These are phyloP conservation scores for Copsychus sechellarum DNA, from an alignment of 2,113 vertebrate species.

Conservation along the genomic window DNA sequence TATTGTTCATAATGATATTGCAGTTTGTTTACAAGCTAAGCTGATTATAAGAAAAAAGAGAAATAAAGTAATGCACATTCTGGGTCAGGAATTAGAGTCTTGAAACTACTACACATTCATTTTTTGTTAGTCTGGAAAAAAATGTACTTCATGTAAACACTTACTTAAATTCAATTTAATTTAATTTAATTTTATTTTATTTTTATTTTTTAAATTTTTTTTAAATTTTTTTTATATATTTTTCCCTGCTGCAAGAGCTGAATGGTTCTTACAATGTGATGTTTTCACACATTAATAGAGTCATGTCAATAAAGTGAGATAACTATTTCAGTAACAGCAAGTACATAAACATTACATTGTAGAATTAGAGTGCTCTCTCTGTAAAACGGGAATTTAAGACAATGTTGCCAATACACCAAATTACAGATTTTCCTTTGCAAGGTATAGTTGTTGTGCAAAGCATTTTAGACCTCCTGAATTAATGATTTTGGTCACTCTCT, in stretches of 20 bases:
- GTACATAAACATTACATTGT: background rate
- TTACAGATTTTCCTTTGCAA: background rate
- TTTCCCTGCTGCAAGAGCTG: background rate
- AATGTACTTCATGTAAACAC: background rate
- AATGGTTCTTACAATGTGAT: background rate
- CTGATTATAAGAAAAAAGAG: background rate
- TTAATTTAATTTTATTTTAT: too few species aligned
- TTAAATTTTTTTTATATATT: too few species aligned
- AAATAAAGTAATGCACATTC: background rate
- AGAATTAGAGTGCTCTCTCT: background rate
- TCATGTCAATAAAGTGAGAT: background rate
- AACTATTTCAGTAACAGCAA: background rate
- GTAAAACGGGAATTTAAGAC: background rate
- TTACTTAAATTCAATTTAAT: too few species aligned
- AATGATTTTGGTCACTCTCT: background rate
- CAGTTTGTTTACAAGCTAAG: background rate
- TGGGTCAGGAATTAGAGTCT: background rate
- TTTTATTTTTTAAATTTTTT: background rate
- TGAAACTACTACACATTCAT: rapidly evolving
- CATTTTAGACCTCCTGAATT: background rate
- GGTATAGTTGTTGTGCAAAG: background rate
- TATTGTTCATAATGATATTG: background rate
- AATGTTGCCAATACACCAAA: background rate
- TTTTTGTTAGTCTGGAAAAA: background rate
- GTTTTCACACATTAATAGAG: background rate